Base-by-base conservation (phyloP, 2,888 invertebrate species). In the Sesamia inferens region DNA sequence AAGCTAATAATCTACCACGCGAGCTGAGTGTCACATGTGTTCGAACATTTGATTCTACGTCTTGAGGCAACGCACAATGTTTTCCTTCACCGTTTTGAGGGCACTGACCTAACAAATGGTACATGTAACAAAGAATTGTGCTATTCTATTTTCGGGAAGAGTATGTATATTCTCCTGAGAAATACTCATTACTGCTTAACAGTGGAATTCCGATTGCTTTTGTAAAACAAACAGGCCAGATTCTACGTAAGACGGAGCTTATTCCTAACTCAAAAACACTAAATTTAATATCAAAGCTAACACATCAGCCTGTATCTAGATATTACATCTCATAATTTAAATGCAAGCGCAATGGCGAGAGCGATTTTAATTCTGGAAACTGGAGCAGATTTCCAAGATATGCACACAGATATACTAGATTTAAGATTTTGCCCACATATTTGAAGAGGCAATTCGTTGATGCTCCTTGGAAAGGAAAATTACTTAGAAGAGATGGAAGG, bases 311-410 rank as follows among this genome's bases (percentile, higher is more conserved):
- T 88, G 82, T 88, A 80, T 77, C 58, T 57, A 72, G 79, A 83
- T 81, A 83, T 87, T 86, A 88, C 86, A 90, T 88, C 76, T 82
- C 86, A 84, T 87, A 86, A 88, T 86, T 88, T 90, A 90, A 91
- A 89, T 92, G 92, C 86, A 89, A 88, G 86, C 83, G 88, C 81
- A 83, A 78, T 79, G 74, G 74, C 74, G 82, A 76, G 84, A 78
- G 86, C 81, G 82, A 90, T 88, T 92, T 91, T 93, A 92, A 93
- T 90, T 93, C 88, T 92, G 94, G 93, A 93, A 94, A 92, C 88
- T 93, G 87, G 94, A 90, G 84, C 94, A 90, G 88, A 91, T 91
- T 75, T 88, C 79, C 82, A 86, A 83, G 88, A 88, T 90, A 89
- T 85, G 82, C 76, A 81, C 69, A 68, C 72, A 71, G 59, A 71